A percentile compares a stretch with the other conserved stretches of the same genome.
Conservation (phyloP, 2,888 invertebrate species). For the Formica aserva region DNA sequence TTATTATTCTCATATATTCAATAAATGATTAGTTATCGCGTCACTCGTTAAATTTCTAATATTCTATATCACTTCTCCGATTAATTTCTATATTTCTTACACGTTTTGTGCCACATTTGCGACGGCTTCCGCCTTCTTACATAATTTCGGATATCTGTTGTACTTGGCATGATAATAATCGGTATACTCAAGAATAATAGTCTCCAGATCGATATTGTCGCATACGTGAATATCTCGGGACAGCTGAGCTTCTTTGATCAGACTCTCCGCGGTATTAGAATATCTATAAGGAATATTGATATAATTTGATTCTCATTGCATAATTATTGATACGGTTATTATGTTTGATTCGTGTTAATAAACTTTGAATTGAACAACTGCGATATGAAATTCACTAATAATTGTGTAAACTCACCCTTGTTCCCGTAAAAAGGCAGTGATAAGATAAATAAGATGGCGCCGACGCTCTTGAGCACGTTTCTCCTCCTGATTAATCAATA, state of each 20-base stretch:
- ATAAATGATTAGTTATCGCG: neutral
- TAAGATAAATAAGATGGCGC: conserved; percentile 87
- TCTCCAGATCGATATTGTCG: conserved; percentile 96
- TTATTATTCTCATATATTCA: neutral
- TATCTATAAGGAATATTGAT: conserved; percentile 84
- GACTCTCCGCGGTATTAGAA: conserved; percentile 88
- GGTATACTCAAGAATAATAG: conserved; percentile 95
- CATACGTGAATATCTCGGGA: conserved; percentile 91
- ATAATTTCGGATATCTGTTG: conserved; percentile 94
- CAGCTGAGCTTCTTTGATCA: conserved; percentile 91
- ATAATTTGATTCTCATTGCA: neutral
- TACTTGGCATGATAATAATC: conserved; percentile 95
- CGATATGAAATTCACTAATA: neutral
- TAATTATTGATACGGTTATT: neutral
- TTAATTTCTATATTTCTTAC: conserved; percentile 30
- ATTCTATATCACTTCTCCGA: neutral
- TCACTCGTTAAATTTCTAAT: neutral
- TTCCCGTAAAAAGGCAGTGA: conserved; percentile 90
- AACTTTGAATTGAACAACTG: neutral
- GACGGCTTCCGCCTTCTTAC: conserved; percentile 87
- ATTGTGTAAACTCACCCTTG: conserved; percentile 86
- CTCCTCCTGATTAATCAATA: conserved; percentile 78
- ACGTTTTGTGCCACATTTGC: neutral
- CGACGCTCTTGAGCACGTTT: conserved; percentile 80
- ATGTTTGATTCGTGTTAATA: neutral